Base-by-base conservation (phyloP, 2,113 vertebrate species). In the Syngnathus typhle region DNA sequence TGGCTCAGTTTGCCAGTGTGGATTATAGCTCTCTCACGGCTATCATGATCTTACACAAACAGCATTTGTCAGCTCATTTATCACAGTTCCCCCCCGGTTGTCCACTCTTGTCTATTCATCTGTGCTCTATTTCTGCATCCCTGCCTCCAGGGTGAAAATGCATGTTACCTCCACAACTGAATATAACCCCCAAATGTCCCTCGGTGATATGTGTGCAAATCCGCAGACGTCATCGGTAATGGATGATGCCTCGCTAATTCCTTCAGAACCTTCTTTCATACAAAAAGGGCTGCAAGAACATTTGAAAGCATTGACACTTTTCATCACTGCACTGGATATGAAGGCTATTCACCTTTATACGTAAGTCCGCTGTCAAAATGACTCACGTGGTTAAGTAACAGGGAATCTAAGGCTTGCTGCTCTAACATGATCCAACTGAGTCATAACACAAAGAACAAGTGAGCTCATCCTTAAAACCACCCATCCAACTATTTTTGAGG, bases 51-150 rank as follows among this genome's bases (percentile, higher is more conserved):
- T 88, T 88, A 89, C 85, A 88, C 87, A 91, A 91, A 91, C 88
- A 89, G 81, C 88, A 87, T 89, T 87, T 91, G 90, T 91, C 90
- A 91, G 89, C 89, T 90, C 88, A 91, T 91, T 91, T 91, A 90
- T 91, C 89, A 88, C 84, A 70, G 75, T 82, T 81, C 75, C 82
- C 86, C 78, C 77, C 75, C n/a, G 76, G 85, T 85, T 89, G 87
- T 90, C 85, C 86, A 84, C 84, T 83, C 83, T 88, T 65, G 83
- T 88, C 82, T 86, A 87, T 75, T 78, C 86, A 88, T 85, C 88
- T 82, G 72, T 56, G 67, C 78, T 79, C 83, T 81, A 71, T 82
- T 90, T 87, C 84, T 89, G 84, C 85, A 86, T 85, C 74, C 66
- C 74, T 82, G 80, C 87, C 84, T 87, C 75, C 56, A 68, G 85